Conservation (phyloP, 2,113 vertebrate genomes). For the Thamnophis sirtalis region DNA sequence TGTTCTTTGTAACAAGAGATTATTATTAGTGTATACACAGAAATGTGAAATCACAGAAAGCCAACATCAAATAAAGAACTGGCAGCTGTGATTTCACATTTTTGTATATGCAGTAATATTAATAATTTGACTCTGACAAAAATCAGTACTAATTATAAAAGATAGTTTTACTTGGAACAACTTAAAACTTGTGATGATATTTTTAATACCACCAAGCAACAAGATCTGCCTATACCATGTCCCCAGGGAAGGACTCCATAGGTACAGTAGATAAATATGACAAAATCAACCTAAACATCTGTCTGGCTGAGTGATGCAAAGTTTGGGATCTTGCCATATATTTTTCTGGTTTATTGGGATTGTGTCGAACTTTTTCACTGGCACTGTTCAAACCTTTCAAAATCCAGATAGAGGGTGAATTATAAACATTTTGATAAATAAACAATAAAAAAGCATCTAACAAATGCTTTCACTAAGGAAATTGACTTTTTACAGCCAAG, state of each 20-base stretch:
- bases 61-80: background rate
- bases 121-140: background rate
- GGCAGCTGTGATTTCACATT: background rate
- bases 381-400: background rate
- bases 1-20: background rate
- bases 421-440: background rate
- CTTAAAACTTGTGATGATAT: background rate
- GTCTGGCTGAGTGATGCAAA: background rate
- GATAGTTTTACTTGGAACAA: background rate
- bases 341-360: background rate
- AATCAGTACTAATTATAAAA: background rate
- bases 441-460: background rate
- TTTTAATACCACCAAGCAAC: background rate
- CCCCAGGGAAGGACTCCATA: background rate
- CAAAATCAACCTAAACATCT: background rate
- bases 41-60: background rate
- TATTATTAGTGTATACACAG: background rate
- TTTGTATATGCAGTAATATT: background rate
- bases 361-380: background rate
- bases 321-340: background rate
- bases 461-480: background rate
- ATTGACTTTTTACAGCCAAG: background rate
- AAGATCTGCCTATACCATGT: background rate
- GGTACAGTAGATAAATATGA: background rate
- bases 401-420: background rate